These are phyloP conservation scores for Coptodon bakossiorum DNA, from an alignment of 2,113 vertebrate species.

Conservation along the genomic window DNA sequence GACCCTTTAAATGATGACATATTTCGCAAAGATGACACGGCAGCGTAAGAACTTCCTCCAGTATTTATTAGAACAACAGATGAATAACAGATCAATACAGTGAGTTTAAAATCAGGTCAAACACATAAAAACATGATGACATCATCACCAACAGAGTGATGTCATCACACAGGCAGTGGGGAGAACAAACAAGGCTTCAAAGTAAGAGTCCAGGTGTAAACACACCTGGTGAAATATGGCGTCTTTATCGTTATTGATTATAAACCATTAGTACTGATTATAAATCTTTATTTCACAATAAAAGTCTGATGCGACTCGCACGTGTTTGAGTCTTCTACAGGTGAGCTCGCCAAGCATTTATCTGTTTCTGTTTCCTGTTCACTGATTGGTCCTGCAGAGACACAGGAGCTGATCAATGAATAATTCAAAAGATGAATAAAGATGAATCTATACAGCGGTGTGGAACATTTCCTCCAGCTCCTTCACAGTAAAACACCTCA, in stretches of 20 bases:
- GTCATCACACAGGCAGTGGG: background rate
- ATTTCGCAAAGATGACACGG: background rate
- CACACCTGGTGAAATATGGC: background rate
- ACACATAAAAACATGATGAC: background rate
- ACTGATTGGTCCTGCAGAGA: background rate
- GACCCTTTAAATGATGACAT: background rate
- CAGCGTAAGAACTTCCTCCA: background rate
- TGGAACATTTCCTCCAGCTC: background rate
- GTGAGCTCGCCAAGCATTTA: background rate
- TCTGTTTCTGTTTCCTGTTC: background rate
- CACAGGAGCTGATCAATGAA: background rate
- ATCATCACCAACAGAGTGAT: background rate
- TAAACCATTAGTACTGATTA: background rate
- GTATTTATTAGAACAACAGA: constrained; percentile 29
- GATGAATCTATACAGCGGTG: background rate
- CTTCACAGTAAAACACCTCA: background rate
- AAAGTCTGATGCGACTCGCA: background rate
- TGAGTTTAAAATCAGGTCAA: constrained; percentile 1
- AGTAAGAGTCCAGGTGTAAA: background rate
- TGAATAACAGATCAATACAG: background rate
- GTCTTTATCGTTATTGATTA: background rate
- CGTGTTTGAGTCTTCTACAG: background rate
- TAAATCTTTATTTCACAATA: background rate
- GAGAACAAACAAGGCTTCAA: background rate
- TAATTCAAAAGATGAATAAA: background rate